Evolutionary conservation across 2,888 invertebrate species (phyloP).

Genomic region (Dryobotodes eremita): DNA sequence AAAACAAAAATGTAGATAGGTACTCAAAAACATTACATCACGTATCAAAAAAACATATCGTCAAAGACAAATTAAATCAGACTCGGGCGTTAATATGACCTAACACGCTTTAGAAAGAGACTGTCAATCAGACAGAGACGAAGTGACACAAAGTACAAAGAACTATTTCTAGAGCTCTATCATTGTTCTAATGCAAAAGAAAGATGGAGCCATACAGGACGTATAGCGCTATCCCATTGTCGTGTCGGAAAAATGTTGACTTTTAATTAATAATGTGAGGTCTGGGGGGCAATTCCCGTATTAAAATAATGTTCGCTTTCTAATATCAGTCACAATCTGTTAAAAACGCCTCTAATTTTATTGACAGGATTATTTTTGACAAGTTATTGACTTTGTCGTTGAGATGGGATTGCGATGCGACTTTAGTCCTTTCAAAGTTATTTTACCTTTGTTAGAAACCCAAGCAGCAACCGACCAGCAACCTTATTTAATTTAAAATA

Average conservation of each 20-base stretch:
- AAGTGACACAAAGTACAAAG: not conserved
- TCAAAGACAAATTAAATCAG: not conserved
- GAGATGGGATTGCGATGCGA: not conserved
- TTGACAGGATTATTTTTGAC: not conserved
- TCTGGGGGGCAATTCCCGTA: not conserved
- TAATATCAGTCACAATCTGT: not conserved
- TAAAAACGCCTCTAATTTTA: not conserved
- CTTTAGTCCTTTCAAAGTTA: too few species aligned
- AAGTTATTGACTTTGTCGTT: not conserved
- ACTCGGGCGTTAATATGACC: not conserved
- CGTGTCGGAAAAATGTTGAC: not conserved
- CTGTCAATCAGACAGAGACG: not conserved
- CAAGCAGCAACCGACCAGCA: not conserved
- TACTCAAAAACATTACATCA: not conserved
- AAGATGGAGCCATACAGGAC: not conserved
- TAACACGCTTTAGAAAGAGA: not conserved
- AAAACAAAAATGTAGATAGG: slow-evolving; percentile 17
- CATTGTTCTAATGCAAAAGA: not conserved
- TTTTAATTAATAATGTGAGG: not conserved
- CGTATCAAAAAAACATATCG: not conserved
- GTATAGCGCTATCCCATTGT: not conserved
- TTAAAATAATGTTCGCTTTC: not conserved
- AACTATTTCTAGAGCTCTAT: not conserved
- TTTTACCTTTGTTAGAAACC: not conserved
- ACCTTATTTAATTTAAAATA: not conserved